Base-by-base conservation (phyloP, 2,797 vertebrate genomes). In the Megalops cyprinoides region DNA sequence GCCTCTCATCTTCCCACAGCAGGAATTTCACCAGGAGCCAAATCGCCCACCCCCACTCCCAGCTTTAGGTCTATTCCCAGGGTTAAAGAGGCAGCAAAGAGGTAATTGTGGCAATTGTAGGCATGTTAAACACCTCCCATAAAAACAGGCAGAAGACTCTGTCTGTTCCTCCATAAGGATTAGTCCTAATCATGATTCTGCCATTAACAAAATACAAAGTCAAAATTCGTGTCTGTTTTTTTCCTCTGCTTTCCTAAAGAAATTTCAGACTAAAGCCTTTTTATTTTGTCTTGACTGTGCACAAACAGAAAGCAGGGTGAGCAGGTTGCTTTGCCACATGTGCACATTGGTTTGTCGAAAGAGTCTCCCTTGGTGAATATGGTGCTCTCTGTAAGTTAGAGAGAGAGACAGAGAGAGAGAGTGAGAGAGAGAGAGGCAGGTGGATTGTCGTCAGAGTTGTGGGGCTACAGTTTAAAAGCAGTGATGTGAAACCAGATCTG, bases 381-480 rank as follows among this genome's bases (percentile, higher is more conserved):
- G 85, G 84, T 84, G 87, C 85, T 65, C 92, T 93, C 92, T 93
- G 89, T 81, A 86, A 85, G 84, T 88, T 86, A n/a, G n/a, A n/a
- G n/a, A n/a, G n/a, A n/a, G n/a, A n/a, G n/a, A n/a, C n/a, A n/a
- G n/a, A n/a, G n/a, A n/a, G n/a, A n/a, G n/a, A n/a, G n/a, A n/a
- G n/a, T n/a, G n/a, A n/a, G n/a, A 88, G 87, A 86, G 88, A 39
- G 23, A 91, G 91, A 90, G 92, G 91, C 93, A 94, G 93, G 93
- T 94, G 93, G 91, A 91, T 88, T 90, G 90, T 90, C 90, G 77
- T 86, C 87, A 69, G n/a, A 91, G 90, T 89, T 89, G 12, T 89
- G 91, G 82, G 85, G 90, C 91, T 86, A 92, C 89, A 88, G 88
- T 93, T 91, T 94, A 93, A 95, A 94, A 94, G 93, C 92, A 87